A percentile compares a stretch with the other conserved stretches of the same genome.
phyloP scores from a whole-genome alignment of 2,797 vertebrate species.

The Acanthurus tractus region DNA sequence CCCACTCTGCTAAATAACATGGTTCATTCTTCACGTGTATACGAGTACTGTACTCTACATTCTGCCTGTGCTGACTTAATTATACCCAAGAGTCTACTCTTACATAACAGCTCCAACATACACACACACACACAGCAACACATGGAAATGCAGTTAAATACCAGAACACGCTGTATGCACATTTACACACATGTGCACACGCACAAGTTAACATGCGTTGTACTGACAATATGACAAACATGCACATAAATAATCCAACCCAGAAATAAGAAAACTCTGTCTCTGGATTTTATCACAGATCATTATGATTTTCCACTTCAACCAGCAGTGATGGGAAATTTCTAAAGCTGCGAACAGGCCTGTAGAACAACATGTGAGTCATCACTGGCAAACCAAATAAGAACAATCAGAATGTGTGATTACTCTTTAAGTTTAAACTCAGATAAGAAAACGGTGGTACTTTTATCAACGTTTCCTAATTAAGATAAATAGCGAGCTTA shows the following conservation, averaged over 20 bases:
- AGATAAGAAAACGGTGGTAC: too few relatives aligned
- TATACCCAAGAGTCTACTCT: constrained; percentile 37
- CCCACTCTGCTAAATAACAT: constrained; percentile 1
- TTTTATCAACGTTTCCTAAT: too few relatives aligned
- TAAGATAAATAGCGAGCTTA: too few relatives aligned
- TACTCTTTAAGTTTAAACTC: too few relatives aligned
- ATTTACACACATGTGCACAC: neutral
- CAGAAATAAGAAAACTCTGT: neutral
- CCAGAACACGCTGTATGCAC: neutral
- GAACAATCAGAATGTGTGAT: too few relatives aligned
- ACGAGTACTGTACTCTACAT: constrained; percentile 34
- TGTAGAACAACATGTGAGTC: too few relatives aligned
- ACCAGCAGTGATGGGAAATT: neutral
- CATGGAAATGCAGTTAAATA: constrained; percentile 38
- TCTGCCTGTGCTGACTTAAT: constrained; percentile 47
- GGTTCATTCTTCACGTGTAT: constrained; percentile 8
- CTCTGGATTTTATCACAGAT: neutral
- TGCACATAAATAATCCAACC: neutral
- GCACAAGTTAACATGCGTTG: neutral
- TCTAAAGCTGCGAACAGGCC: too few relatives aligned
- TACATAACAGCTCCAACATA: constrained; percentile 35
- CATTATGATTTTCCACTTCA: neutral
- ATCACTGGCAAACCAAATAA: too few relatives aligned
- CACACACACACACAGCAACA: constrained; percentile 10
- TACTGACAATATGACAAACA: neutral